A percentile compares a stretch with the other conserved stretches of the same genome.
Evolutionary conservation across 1,140 invertebrate genomes (phyloP).

Genomic region (Brachionus angularis): DNA sequence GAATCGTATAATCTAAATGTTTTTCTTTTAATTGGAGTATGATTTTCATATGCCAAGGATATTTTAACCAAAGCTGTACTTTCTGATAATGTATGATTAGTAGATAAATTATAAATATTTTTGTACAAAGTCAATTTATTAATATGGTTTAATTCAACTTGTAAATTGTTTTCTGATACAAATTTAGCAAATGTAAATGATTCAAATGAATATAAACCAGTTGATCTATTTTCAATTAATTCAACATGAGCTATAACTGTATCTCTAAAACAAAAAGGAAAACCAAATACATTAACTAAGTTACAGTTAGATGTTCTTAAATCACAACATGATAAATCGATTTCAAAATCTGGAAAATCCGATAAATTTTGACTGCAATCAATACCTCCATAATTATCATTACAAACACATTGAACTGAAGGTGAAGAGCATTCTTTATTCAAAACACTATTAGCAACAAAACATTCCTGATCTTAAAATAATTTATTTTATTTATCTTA

Average conservation of each 20-base stretch:
- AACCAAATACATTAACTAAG: slow-evolving; percentile 27
- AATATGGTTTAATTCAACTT: not conserved
- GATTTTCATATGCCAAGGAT: not conserved
- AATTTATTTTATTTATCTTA: too few species aligned
- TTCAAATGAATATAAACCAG: not conserved
- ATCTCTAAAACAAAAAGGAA: slow-evolving; percentile 12
- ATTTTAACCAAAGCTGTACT: not conserved
- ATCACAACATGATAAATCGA: slow-evolving; percentile 4
- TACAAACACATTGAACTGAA: slow-evolving; percentile 13
- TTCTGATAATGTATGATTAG: not conserved
- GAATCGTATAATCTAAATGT: slow-evolving; percentile 22
- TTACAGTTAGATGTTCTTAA: slow-evolving; percentile 19
- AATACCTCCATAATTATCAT: not conserved
- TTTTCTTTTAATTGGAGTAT: not conserved
- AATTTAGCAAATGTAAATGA: not conserved
- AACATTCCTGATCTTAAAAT: not conserved
- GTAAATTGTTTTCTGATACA: slow-evolving; percentile 12
- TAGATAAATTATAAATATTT: not conserved
- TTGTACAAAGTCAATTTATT: not conserved
- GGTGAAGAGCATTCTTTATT: not conserved
- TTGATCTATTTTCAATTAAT: slow-evolving; percentile 19
- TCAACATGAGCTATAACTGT: not conserved
- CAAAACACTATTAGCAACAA: not conserved
- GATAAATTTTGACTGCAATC: slow-evolving; percentile 36
- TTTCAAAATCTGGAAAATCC: not conserved